phyloP scores from a whole-genome alignment of 2,797 vertebrate species.

The Phoeniculus purpureus region DNA sequence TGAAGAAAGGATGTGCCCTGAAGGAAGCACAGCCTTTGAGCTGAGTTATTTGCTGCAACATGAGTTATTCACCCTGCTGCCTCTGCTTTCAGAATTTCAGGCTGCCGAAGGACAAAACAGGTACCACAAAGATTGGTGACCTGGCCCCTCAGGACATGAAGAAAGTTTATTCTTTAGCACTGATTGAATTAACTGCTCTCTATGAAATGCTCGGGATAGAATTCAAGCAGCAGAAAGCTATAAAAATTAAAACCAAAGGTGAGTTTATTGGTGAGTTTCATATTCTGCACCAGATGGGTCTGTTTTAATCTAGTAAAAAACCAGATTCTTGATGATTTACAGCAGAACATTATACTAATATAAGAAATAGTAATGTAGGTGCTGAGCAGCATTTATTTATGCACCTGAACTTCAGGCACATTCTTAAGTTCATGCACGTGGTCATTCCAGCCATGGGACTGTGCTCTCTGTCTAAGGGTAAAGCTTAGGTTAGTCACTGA shows the following conservation, averaged over 20 bases:
- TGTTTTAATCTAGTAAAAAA: neutral
- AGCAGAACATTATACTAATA: neutral
- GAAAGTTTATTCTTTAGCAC: slow-evolving; percentile 87
- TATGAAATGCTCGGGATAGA: slow-evolving; percentile 90
- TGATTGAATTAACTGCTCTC: slow-evolving; percentile 94
- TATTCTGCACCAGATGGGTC: neutral
- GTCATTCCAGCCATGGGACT: neutral
- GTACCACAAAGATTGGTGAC: slow-evolving; percentile 91
- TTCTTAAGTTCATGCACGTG: neutral
- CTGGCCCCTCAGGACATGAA: slow-evolving; percentile 94
- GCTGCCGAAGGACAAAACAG: slow-evolving; percentile 91
- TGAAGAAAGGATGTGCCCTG: neutral
- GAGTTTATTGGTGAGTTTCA: slow-evolving; percentile 1
- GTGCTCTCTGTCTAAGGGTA: neutral
- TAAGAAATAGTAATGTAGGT: neutral
- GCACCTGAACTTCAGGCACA: neutral
- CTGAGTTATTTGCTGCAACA: neutral
- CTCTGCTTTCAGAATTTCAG: slow-evolving; percentile 85
- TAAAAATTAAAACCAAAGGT: slow-evolving; percentile 93
- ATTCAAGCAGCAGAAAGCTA: slow-evolving; percentile 91
- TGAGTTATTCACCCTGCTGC: neutral
- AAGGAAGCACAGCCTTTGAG: neutral
- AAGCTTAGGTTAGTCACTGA: neutral
- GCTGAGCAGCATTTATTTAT: neutral
- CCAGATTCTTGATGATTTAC: neutral